Evolutionary conservation across 2,113 vertebrate species (phyloP).

Genomic region (Myrmophylax atrothorax): DNA sequence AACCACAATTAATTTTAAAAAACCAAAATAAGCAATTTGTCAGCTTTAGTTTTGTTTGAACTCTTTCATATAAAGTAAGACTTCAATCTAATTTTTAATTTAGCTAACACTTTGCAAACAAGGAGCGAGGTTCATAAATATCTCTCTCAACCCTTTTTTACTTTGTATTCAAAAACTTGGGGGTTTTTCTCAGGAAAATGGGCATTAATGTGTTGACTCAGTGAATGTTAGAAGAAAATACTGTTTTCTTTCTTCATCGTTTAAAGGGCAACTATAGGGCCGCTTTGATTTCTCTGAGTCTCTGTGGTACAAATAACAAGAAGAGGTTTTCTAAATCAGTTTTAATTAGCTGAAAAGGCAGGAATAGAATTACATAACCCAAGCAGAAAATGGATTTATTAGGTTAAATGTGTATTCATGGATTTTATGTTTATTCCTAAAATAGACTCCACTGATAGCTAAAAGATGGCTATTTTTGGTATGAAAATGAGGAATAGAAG

Average conservation of each 20-base stretch:
- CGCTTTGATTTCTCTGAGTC: not conserved
- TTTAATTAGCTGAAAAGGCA: not conserved
- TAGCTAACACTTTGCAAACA: not conserved
- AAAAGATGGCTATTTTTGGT: not conserved
- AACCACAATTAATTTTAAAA: not conserved
- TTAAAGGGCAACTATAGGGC: not conserved
- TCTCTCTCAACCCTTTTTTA: not conserved
- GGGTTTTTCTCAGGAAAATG: not conserved
- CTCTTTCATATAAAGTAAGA: not conserved
- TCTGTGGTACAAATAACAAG: not conserved
- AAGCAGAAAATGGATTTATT: not conserved
- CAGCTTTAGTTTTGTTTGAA: not conserved
- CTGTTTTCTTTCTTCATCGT: not conserved
- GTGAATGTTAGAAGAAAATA: not conserved
- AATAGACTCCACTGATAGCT: not conserved
- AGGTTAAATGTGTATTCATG: not conserved
- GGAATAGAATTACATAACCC: fast-evolving
- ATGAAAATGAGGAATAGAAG: not conserved
- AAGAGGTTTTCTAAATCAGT: not conserved
- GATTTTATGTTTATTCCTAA: not conserved
- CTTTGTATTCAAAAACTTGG: not conserved
- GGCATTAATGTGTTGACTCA: not conserved
- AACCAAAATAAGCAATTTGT: fast-evolving
- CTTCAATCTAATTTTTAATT: not conserved
- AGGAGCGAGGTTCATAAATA: not conserved